Evolutionary conservation across 2,797 vertebrate genomes (phyloP), one percentile per base, ranked within the genome.

Genomic region (Channallabes apus): DNA sequence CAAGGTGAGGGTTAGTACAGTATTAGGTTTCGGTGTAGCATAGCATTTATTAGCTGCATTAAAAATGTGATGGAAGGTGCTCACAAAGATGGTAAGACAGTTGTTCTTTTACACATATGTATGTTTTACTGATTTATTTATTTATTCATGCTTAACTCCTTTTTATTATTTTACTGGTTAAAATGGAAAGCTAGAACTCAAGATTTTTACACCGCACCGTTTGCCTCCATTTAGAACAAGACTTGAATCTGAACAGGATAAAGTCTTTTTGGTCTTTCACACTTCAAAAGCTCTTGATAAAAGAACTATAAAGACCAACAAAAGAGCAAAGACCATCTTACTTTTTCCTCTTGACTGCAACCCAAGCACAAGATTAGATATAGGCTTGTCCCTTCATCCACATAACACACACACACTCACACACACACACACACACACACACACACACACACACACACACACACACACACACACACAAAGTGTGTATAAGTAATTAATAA

Each of bases 231-330:
- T 27, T 68, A 68, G 56, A 69, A 24, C 51, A 59, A 84, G 64
- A 67, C 62, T 61, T 79, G 61, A 79, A 61, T 79, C 32, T 68
- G 64, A 6, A 38, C 24, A 59, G 29, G 51, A 56, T 54, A 82
- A 14, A 17, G 56, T 59, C 35, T 58, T 1, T 69, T 62, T 79
- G 58, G 22, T 41, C 32, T 14, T 67, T 76, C 14, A 65, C 38
- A 76, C 82, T 76, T 76, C 72, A 83, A 35, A 81, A 78, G 51
- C 46, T 68, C 29, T 56, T 67, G 61, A 84, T 84, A 22, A 77
- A 84, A 84, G 27, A 68, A 62, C 32, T 61, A 59, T 56, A 76
- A 77, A 77, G 8, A 35, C 29, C 75, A 77, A 6, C 32, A 61
- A 61, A 9, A 61, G 76, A 35, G 38, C 76, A 62, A 27, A 67